Base-by-base conservation (phyloP, 2,797 vertebrate genomes). In the Salarias fasciatus region DNA sequence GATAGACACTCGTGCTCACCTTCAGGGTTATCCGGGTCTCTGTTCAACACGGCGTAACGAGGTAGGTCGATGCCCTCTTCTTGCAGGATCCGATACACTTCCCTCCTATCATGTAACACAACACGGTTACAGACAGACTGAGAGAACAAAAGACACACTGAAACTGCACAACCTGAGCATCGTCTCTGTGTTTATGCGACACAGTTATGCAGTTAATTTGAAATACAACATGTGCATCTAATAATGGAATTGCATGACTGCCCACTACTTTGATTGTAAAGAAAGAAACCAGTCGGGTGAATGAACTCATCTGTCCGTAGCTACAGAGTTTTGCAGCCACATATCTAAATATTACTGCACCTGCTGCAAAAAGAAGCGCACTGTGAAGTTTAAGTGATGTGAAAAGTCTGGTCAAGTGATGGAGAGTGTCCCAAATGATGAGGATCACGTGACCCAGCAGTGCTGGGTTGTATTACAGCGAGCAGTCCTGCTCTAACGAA, bases 31-130 rank as follows among this genome's bases (percentile, higher is more conserved):
- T 97, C 95, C 0, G 97, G 97, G 75, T 99, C 95, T 70, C 97
- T 90, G 86, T 98, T 99, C 48, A 99, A 93, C 71, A 99, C 95
- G 41, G 93, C 96, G 6, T 98, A 99, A 44, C 97, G 96, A 53
- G 97, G 97, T 55, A 99, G 90, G 80, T 99, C 97, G 36, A 99
- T 96, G 38, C 97, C 97, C 50, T 99, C 97, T 46, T 99, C 95
- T 62, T 94, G 93, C 18, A 99, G 92, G 85, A 99, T 99, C 46
- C 97, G 94, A 85, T 99, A 99, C 49, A 99, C 97, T 80, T 99
- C 96, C 81, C 96, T 95, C 92, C 97, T 98, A 88, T 15, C 53
- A 64, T 41, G n/a, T 24, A 63, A 59, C 4, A 5, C 68, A 45
- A 63, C 1, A n/a, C 0, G 0, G 24, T 63, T 6, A 61, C 0